These are phyloP conservation scores for Andrena haemorrhoa DNA, from an alignment of 2,888 invertebrate genomes.

Conservation along the genomic window DNA sequence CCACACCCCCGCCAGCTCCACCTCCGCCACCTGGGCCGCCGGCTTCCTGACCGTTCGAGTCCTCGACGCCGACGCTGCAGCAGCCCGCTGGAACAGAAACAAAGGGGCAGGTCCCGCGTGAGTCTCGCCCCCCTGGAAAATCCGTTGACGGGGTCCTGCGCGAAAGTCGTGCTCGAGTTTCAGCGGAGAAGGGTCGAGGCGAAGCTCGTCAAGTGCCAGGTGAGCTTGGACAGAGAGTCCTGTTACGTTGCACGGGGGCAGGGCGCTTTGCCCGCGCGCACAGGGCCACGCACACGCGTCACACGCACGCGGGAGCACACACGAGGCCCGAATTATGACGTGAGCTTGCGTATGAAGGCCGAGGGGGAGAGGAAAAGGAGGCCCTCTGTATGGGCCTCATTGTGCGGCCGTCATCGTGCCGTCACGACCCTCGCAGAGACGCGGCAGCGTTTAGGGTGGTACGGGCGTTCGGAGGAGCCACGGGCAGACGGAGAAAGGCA, in stretches of 20 bases:
- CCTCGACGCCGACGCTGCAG: conserved; percentile 82
- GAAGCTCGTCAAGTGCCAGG: conserved; percentile 77
- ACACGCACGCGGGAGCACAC: conserved; percentile 35
- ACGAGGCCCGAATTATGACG: conserved; percentile 75
- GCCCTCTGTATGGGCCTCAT: conserved; percentile 78
- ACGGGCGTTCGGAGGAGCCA: conserved; percentile 42
- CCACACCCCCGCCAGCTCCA: conserved; percentile 81
- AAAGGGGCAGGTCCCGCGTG: conserved; percentile 38
- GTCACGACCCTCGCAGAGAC: conserved; percentile 75
- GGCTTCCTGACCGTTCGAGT: conserved; percentile 78
- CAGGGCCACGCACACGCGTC: background rate
- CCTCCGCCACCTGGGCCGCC: conserved; percentile 76
- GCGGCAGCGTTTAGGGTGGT: conserved; percentile 64
- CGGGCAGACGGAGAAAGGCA: conserved; percentile 3
- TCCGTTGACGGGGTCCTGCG: conserved; percentile 52
- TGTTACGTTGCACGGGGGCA: conserved; percentile 60
- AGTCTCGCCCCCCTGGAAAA: conserved; percentile 58
- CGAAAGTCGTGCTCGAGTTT: conserved; percentile 69
- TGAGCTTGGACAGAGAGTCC: conserved; percentile 70
- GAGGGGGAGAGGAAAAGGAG: conserved; percentile 51
- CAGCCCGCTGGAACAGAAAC: conserved; percentile 79
- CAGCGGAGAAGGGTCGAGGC: conserved; percentile 38
- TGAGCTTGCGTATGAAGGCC: conserved; percentile 66
- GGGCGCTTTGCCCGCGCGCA: background rate
- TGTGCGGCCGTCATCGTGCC: conserved; percentile 81